Conservation (phyloP, 2,797 vertebrate species). For the Eulemur coronatus region DNA sequence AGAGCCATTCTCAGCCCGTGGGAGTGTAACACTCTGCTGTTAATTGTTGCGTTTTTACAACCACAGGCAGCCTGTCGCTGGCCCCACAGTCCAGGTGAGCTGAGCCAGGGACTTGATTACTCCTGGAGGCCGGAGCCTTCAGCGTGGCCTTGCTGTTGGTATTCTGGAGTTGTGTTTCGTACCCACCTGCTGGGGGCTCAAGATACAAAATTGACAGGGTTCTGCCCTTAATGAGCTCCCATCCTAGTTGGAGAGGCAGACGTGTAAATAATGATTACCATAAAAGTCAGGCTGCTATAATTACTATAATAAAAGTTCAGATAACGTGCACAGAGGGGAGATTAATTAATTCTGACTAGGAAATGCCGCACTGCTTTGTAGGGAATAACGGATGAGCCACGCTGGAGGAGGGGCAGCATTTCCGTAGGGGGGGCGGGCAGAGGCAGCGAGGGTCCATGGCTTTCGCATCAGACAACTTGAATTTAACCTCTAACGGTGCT, state of each 20-base stretch:
- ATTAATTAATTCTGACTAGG: slow-evolving; percentile 60
- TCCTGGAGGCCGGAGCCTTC: background rate
- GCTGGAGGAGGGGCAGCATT: background rate
- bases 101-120: background rate
- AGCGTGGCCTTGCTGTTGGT: background rate
- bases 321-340: slow-evolving; percentile 27
- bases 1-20: background rate
- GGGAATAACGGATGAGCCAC: background rate
- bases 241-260: slow-evolving; percentile 21
- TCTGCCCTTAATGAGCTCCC: background rate
- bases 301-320: slow-evolving; percentile 64
- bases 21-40: background rate
- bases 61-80: background rate
- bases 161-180: background rate
- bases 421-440: background rate
- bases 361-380: background rate
- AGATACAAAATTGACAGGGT: background rate
- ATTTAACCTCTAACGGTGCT: background rate
- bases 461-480: background rate
- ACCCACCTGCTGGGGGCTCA: background rate
- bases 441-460: background rate
- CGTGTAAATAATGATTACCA: slow-evolving; percentile 49
- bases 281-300: slow-evolving; percentile 58
- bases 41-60: background rate
- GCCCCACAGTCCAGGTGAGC: background rate